Evolutionary conservation across 1,140 invertebrate genomes (phyloP), one percentile per base, ranked within the genome.

Genomic region (Cheumatopsyche charites): DNA sequence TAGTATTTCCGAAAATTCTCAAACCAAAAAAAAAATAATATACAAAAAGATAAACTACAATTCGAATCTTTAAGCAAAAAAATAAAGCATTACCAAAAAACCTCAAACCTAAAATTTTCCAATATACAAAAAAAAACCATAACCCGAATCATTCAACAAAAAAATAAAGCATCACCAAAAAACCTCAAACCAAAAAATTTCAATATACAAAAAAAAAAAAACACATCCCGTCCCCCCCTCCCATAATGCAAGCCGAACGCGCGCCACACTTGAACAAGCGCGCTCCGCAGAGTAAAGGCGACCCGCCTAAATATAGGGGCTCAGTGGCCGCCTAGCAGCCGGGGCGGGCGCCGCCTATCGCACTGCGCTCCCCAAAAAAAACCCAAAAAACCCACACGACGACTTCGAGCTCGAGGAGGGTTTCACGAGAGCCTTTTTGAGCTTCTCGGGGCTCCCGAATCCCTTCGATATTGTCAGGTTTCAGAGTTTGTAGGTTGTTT

Each of bases 241-340:
- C 29, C 29, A 36, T 9, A 36, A 36, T 9, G 29, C 29, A 36
- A 9, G 3, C 3, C 29, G 9, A 3, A 17, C 47, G 47, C 47
- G 47, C 9, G 13, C 47, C 15, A 25, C 55, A 58, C 17, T 42
- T 63, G 13, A 43, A 29, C 13, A 42, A 6, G 15, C 29, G 3
- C 13, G 26, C 13, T 9, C 42, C 23, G 11, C 5, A 25, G 43
- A 15, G 29, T 55, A n/a, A 11, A 55, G n/a, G 29, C n/a, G 66
- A 15, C 17, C 42, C 11, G 66, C 23, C 66, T 68, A 68, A 68
- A 68, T 68, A 68, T 68, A 68, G 66, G 26, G 49, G 66, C 66
- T 68, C 66, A 68, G 66, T 68, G 47, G 66, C 66, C 66, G 66
- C 47, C 47, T 47, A 68, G 66, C 66, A 52, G 66, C 47, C 66